These are phyloP conservation scores for Emys orbicularis DNA, from an alignment of 2,797 vertebrate genomes.

Conservation along the genomic window DNA sequence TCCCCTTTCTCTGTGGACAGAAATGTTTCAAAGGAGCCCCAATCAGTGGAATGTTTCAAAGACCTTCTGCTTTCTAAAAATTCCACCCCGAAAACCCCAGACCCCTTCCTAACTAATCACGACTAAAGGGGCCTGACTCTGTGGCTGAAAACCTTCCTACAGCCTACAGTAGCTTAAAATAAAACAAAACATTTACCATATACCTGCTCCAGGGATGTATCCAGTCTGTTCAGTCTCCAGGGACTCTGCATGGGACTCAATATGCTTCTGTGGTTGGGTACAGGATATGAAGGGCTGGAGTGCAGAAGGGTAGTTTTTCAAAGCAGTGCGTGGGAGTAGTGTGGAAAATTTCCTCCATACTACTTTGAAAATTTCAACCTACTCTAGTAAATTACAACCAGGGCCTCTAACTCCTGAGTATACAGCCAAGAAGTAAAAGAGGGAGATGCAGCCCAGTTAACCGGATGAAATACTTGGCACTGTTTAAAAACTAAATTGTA, in stretches of 20 bases:
- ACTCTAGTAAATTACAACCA: conserved; percentile 54
- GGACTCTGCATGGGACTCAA: conserved; percentile 34
- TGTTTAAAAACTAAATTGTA: background rate
- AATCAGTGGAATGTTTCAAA: conserved; percentile 62
- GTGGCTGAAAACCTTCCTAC: conserved; percentile 26
- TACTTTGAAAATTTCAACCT: conserved; percentile 41
- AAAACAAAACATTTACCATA: conserved; percentile 58
- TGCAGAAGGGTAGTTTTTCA: conserved; percentile 67
- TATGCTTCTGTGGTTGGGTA: conserved; percentile 53
- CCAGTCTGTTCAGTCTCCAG: conserved; percentile 49
- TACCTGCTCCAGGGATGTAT: conserved; percentile 51
- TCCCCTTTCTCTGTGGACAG: conserved; percentile 36
- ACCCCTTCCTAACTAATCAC: conserved; percentile 30
- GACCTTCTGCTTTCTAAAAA: conserved; percentile 43
- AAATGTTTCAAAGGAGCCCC: conserved; percentile 70
- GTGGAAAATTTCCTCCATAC: conserved; percentile 48
- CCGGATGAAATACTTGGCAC: background rate
- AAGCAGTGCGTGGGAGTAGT: conserved; percentile 37
- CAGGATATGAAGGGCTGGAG: conserved; percentile 57
- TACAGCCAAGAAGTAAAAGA: background rate
- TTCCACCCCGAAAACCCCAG: background rate
- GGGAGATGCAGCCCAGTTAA: conserved; percentile 26
- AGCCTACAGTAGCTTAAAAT: conserved; percentile 6
- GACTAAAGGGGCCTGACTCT: conserved; percentile 39
- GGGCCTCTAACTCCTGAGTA: conserved; percentile 22